A percentile compares a stretch with the other conserved stretches of the same genome.
phyloP scores from a whole-genome alignment of 2,888 invertebrate species.

The Strigamia crassipes region DNA sequence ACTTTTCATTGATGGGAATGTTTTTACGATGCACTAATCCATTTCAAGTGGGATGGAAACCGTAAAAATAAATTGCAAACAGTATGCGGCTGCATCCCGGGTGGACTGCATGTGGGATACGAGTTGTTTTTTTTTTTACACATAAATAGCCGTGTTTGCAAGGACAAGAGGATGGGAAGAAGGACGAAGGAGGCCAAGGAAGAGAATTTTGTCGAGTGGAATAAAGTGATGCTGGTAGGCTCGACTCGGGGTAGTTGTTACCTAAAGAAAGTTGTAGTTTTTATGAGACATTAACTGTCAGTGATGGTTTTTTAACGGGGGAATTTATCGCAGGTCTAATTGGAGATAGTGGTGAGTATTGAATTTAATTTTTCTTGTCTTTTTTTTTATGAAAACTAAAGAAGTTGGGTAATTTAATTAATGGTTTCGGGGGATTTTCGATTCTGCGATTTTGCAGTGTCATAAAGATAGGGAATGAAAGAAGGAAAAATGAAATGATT shows the following conservation, averaged over 20 bases:
- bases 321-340: neutral
- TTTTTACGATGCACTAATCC: slow-evolving; percentile 35
- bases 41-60: slow-evolving; percentile 2
- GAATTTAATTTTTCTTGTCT: neutral
- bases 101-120: neutral
- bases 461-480: neutral
- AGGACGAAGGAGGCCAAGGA: neutral
- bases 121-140: slow-evolving; percentile 18
- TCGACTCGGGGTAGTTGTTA: neutral
- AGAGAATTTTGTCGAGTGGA: neutral
- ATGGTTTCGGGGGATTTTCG: neutral
- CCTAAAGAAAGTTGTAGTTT: neutral
- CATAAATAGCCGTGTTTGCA: neutral
- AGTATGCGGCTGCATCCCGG: neutral
- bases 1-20: slow-evolving; percentile 2
- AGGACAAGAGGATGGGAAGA: neutral
- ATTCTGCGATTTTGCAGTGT: neutral
- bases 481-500: slow-evolving; percentile 5
- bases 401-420: too few relatives aligned
- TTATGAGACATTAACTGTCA: slow-evolving; percentile 14
- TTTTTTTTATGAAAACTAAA: too few relatives aligned
- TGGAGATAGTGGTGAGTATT: neutral
- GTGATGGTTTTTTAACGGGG: neutral
- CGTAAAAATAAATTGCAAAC: slow-evolving; percentile 6
- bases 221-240: neutral